Percentiles rank a stretch among this genome's conserved stretches.
phyloP scores from a whole-genome alignment of 2,888 invertebrate species.

The Philaethria dido region DNA sequence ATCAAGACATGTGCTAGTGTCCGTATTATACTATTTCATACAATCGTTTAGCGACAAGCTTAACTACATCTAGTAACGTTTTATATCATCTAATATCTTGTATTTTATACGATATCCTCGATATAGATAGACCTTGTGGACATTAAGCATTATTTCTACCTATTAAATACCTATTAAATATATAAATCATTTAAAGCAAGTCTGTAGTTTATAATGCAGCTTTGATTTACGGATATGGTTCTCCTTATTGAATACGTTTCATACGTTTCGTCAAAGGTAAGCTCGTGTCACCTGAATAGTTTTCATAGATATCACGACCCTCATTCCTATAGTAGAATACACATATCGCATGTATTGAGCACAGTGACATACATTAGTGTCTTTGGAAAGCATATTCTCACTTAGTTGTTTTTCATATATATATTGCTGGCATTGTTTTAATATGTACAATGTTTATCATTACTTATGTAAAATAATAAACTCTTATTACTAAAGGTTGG shows the following conservation, averaged over 20 bases:
- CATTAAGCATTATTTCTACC: too few species aligned
- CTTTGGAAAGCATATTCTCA: constrained; percentile 3
- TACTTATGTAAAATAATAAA: too few species aligned
- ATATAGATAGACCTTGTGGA: too few species aligned
- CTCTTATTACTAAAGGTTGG: too few species aligned
- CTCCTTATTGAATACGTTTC: constrained; percentile 34
- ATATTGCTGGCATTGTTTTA: neutral
- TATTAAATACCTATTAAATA: constrained; percentile 3
- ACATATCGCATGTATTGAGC: constrained; percentile 7
- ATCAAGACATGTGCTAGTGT: too few species aligned
- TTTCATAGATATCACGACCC: constrained; percentile 37
- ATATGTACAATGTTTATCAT: too few species aligned
- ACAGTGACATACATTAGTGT: constrained; percentile 5
- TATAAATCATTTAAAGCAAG: constrained; percentile 22
- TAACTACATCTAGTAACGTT: too few species aligned
- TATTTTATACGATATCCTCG: constrained; percentile 9
- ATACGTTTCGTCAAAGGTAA: constrained; percentile 38
- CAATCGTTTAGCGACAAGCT: too few species aligned
- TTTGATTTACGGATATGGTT: constrained; percentile 25
- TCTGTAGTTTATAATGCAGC: neutral
- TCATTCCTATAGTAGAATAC: constrained; percentile 23
- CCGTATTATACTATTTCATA: too few species aligned
- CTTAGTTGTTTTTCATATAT: constrained; percentile 3
- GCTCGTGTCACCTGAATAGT: constrained; percentile 32
- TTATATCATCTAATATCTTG: neutral